phyloP scores from a whole-genome alignment of 2,797 vertebrate species.

The Columba guinea region DNA sequence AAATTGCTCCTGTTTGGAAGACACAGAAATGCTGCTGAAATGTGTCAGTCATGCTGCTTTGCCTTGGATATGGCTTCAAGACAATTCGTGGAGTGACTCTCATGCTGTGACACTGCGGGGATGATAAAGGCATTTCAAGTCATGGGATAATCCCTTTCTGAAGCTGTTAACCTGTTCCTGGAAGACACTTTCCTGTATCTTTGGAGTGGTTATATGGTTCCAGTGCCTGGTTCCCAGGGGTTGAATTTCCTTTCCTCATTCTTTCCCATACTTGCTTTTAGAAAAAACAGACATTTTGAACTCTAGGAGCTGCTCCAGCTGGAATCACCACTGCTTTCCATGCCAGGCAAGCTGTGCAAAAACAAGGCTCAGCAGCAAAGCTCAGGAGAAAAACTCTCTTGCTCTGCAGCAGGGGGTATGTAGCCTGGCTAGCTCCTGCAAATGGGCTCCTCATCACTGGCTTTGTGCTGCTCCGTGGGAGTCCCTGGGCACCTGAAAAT shows the following conservation, averaged over 20 bases:
- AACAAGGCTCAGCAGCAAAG: not conserved
- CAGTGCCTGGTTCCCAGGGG: not conserved
- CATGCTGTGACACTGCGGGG: not conserved
- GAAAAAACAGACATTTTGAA: not conserved
- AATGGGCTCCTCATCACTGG: not conserved
- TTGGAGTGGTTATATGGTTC: not conserved
- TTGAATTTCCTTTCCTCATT: not conserved
- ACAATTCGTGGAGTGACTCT: not conserved
- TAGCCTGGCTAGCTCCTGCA: not conserved
- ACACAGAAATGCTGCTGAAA: not conserved
- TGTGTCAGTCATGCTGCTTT: not conserved
- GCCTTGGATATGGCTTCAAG: slow-evolving; percentile 11
- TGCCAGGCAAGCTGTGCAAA: not conserved
- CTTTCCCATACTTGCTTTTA: not conserved
- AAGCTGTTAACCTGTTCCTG: slow-evolving; percentile 39
- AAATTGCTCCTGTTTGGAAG: not conserved
- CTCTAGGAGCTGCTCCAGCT: not conserved
- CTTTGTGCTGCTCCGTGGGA: not conserved
- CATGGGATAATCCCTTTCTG: not conserved
- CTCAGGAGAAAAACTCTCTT: not conserved
- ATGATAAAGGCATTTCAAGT: not conserved
- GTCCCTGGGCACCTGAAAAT: not conserved
- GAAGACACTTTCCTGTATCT: not conserved
- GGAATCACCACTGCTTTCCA: not conserved
- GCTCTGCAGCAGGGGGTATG: not conserved